Conservation (phyloP, 2,888 invertebrate species). For the Tetragnatha montana region DNA sequence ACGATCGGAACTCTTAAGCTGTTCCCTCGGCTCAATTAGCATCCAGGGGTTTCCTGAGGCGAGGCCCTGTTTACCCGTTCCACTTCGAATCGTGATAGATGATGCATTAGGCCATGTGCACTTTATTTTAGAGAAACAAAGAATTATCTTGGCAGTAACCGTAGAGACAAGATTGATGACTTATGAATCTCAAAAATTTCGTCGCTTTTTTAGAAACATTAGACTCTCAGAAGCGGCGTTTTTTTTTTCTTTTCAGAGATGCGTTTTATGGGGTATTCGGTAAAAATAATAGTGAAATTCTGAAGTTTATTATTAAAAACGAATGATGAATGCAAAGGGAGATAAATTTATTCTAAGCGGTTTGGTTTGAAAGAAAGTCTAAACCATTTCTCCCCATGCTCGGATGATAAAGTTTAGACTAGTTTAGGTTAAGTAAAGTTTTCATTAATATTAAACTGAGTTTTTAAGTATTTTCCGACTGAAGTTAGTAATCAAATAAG, state of each 20-base stretch:
- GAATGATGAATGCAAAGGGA: neutral
- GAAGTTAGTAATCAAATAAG: no score
- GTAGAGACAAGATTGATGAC: neutral
- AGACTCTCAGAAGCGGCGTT: neutral
- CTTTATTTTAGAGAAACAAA: neutral
- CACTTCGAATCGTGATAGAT: neutral
- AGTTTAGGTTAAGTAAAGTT: no score
- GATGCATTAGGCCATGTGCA: neutral
- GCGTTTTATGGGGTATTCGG: neutral
- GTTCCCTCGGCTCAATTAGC: neutral
- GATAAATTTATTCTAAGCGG: neutral
- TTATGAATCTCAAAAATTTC: slow-evolving; percentile 1
- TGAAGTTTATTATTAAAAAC: neutral
- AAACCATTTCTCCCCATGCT: neutral
- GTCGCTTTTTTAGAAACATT: neutral
- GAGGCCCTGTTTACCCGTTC: neutral
- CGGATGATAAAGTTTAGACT: no score
- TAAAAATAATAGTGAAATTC: neutral
- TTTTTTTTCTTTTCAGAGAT: neutral
- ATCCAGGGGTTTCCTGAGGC: neutral
- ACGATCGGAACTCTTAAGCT: neutral
- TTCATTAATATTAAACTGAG: no score
- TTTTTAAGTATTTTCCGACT: no score
- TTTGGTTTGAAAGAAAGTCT: neutral
- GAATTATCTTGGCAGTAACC: neutral